phyloP scores from a whole-genome alignment of 64 coral and sea anemone genomes.

The Exaiptasia diaphana region DNA sequence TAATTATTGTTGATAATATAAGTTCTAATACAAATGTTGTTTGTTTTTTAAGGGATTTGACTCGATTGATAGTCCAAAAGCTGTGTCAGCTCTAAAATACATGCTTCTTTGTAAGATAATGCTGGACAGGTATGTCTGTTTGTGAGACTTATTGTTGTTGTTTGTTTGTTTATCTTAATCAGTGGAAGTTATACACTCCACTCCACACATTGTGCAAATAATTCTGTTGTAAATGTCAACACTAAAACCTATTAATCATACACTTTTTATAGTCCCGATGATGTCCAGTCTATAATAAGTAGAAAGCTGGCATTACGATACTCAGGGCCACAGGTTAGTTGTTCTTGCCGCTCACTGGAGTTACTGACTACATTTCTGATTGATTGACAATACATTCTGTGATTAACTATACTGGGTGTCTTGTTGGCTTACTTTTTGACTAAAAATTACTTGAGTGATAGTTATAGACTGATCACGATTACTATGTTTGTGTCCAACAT shows the following conservation, averaged over 20 bases:
- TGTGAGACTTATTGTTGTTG: neutral
- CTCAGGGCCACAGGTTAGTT: conserved; percentile 83
- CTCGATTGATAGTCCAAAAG: conserved; percentile 94
- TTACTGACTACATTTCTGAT: too few relatives aligned
- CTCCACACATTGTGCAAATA: neutral
- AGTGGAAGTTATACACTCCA: neutral
- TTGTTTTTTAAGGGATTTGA: conserved; percentile 72
- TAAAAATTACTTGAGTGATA: too few relatives aligned
- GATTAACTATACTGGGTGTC: too few relatives aligned
- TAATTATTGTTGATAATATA: neutral
- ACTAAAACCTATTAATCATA: neutral
- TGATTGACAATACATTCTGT: too few relatives aligned
- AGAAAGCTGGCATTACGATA: conserved; percentile 90
- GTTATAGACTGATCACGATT: too few relatives aligned
- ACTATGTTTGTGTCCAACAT: too few relatives aligned
- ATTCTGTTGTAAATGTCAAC: neutral
- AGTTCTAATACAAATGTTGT: neutral
- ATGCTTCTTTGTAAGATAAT: conserved; percentile 98
- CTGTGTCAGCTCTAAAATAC: conserved; percentile 85
- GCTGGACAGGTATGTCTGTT: conserved; percentile 79
- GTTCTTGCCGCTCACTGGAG: too few relatives aligned
- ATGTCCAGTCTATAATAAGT: conserved; percentile 96
- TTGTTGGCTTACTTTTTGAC: too few relatives aligned
- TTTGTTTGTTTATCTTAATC: neutral
- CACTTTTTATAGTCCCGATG: conserved; percentile 68